Conservation (phyloP, 1,140 invertebrate genomes). For the Rhysida immarginata region DNA sequence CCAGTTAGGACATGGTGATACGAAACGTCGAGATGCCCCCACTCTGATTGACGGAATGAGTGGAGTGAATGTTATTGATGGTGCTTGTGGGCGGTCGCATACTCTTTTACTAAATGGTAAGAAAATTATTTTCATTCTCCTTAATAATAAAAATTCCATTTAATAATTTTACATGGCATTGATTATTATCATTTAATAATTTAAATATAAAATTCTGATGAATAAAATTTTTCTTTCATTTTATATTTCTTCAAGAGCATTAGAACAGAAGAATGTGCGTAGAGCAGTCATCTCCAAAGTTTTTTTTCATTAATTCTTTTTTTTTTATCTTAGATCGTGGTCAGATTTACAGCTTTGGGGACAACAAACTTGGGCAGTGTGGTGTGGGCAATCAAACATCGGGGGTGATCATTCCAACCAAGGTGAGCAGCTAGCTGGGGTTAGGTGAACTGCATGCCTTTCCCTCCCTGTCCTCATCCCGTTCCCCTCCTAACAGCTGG, state of each 20-base stretch:
- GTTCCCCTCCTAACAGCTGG: background rate
- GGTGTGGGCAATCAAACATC: conserved; percentile 46
- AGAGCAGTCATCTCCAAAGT: no score
- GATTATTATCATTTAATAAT: no score
- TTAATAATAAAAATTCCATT: no score
- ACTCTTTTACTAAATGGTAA: conserved; percentile 69
- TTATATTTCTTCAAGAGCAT: no score
- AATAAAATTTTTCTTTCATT: no score
- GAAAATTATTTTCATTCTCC: background rate
- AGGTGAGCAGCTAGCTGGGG: no score
- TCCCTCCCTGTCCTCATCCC: no score
- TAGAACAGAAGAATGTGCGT: no score
- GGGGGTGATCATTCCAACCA: conserved; percentile 50
- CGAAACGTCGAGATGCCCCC: conserved; percentile 53
- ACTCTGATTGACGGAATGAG: conserved; percentile 54
- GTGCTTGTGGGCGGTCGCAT: conserved; percentile 71
- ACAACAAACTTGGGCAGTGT: conserved; percentile 82
- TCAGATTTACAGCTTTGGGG: conserved; percentile 68
- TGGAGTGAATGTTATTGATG: conserved; percentile 62
- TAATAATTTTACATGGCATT: no score
- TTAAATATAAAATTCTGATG: no score
- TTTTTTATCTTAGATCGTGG: conserved; percentile 46
- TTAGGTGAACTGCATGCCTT: no score
- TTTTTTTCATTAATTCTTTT: background rate
- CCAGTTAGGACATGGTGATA: conserved; percentile 72